phyloP scores from a whole-genome alignment of 2,888 invertebrate genomes.

The Leptinotarsa juncta region DNA sequence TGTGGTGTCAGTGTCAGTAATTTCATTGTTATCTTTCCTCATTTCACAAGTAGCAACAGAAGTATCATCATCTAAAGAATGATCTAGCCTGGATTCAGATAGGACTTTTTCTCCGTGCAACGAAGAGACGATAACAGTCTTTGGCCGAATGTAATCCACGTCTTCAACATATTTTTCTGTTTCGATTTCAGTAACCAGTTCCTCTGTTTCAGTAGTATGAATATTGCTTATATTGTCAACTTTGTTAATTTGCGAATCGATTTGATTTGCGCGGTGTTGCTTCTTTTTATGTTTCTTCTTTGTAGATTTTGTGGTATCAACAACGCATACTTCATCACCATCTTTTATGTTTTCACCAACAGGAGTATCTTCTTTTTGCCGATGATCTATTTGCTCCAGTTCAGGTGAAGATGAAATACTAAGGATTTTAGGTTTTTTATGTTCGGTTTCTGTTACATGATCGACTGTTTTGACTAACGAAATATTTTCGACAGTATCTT shows the following conservation, averaged over 20 bases:
- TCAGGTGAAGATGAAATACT: no score
- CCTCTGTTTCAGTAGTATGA: background rate
- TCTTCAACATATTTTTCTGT: background rate
- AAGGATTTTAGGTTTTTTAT: no score
- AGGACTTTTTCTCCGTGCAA: background rate
- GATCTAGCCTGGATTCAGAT: background rate
- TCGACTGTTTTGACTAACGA: no score
- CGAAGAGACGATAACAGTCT: background rate
- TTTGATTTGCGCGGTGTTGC: background rate
- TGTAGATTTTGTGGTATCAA: slow-evolving; percentile 26
- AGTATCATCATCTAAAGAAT: no score
- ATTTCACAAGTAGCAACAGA: background rate
- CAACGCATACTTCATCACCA: background rate
- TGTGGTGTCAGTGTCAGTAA: background rate
- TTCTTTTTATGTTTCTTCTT: slow-evolving; percentile 35
- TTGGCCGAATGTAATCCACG: background rate
- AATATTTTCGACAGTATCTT: no score
- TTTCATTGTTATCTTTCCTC: background rate
- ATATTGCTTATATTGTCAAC: background rate
- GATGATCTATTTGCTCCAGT: no score
- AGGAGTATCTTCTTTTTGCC: background rate
- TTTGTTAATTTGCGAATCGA: background rate
- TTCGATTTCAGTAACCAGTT: background rate
- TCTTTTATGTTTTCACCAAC: slow-evolving; percentile 15
- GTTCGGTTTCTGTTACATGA: no score